Base-by-base conservation (phyloP, 2,888 invertebrate genomes). In the Adineta ricciae region DNA sequence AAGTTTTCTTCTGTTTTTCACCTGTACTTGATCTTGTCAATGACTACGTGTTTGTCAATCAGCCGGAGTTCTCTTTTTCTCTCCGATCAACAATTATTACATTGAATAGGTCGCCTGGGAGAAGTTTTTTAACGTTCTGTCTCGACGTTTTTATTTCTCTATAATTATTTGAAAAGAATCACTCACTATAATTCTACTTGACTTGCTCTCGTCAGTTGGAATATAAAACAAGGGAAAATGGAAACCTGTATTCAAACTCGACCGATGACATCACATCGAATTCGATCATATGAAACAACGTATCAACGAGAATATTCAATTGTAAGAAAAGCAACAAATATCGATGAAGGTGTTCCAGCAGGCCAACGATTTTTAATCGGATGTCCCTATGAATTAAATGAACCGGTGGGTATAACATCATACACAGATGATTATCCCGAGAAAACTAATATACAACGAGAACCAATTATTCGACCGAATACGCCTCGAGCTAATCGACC, bases 51-150 rank as follows among this genome's bases (percentile, higher is more conserved):
- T 64, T 56, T 64, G 64, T 64, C 32, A 64, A 64, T 32, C 64
- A 64, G 16, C 19, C 64, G 64, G 32, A 16, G 32, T 64, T 64
- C 64, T 64, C 27, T 64, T 54, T 64, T 27, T 64, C 32, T 32
- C 19, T 64, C 19, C 32, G 19, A 64, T 64, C 64, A 16, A 36
- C 64, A 19, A 64, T 64, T 64, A 27, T 64, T 36, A 32, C 32
- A 32, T 27, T 64, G 64, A 64, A 16, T 64, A 64, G 64, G 64
- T 64, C 64, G 64, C 27, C 64, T 27, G 64, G 64, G 64, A 64
- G 64, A 64, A 64, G 64, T 64, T 64, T 64, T 64, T 64, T 46
- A 46, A 5, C 64, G 64, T 64, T 64, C 64, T 64, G 64, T 64
- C 32, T 14, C 32, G 27, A 7, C 32, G 11, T 64, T 64, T 27